A percentile compares a stretch with the other conserved stretches of the same genome.
Conservation (phyloP, 2,113 vertebrate species). For the Sorex araneus region DNA sequence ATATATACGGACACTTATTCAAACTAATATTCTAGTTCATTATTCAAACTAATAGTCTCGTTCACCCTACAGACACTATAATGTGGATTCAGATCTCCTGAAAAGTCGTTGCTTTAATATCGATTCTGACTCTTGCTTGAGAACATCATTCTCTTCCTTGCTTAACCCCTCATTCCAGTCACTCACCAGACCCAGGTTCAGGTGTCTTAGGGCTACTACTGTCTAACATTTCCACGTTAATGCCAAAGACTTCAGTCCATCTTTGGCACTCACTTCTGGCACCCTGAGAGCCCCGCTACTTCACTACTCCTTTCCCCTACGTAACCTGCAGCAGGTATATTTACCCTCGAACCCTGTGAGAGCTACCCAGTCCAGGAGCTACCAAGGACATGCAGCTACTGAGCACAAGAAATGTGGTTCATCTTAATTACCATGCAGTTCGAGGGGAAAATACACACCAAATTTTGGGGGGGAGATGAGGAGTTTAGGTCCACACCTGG, state of each 20-base stretch:
- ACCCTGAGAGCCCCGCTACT: background rate
- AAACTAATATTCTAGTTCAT: background rate
- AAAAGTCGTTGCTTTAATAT: background rate
- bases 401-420: background rate
- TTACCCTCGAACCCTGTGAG: background rate
- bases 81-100: background rate
- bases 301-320: background rate
- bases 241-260: background rate
- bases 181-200: background rate
- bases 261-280: background rate
- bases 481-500: too few species aligned
- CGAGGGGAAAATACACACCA: background rate
- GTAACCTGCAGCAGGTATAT: background rate
- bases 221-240: background rate
- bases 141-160: background rate
- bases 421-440: background rate
- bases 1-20: background rate
- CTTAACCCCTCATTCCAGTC: background rate
- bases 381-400: background rate
- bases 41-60: background rate
- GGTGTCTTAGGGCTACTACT: background rate
- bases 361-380: background rate
- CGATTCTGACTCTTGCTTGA: background rate
- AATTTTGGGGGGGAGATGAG: background rate
- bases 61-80: background rate